These are phyloP conservation scores for Silurus glanis DNA, from an alignment of 2,113 vertebrate genomes.

Conservation along the genomic window DNA sequence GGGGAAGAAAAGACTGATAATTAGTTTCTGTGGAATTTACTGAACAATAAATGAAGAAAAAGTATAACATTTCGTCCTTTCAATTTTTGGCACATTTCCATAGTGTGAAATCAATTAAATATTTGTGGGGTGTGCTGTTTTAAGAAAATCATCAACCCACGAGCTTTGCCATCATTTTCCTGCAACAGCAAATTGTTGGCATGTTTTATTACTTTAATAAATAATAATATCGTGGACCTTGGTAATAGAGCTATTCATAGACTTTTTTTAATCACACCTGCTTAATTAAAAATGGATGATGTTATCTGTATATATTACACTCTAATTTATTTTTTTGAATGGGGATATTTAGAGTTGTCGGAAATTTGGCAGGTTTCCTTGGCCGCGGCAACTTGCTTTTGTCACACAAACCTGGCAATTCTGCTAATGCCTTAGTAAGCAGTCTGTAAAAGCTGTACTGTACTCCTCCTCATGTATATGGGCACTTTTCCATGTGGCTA, in stretches of 20 bases:
- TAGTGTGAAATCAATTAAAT: background rate
- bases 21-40: background rate
- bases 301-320: background rate
- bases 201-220: background rate
- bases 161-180: background rate
- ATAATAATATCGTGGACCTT: background rate
- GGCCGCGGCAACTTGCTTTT: background rate
- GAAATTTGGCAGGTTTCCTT: background rate
- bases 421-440: background rate
- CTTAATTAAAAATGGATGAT: background rate
- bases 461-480: slow-evolving; percentile 4
- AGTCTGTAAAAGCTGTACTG: slow-evolving; percentile 4
- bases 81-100: background rate
- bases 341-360: background rate
- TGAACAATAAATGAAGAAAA: background rate
- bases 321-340: background rate
- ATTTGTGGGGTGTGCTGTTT: background rate
- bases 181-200: background rate
- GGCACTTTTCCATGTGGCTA: background rate
- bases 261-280: background rate
- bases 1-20: background rate
- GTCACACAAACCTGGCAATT: background rate
- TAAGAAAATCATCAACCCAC: background rate
- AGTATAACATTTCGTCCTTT: background rate
- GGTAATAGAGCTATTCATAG: background rate